A percentile compares a stretch with the other conserved stretches of the same genome.
These are phyloP conservation scores for Megaleporinus macrocephalus DNA, from an alignment of 2,113 vertebrate species.

Conservation along the genomic window DNA sequence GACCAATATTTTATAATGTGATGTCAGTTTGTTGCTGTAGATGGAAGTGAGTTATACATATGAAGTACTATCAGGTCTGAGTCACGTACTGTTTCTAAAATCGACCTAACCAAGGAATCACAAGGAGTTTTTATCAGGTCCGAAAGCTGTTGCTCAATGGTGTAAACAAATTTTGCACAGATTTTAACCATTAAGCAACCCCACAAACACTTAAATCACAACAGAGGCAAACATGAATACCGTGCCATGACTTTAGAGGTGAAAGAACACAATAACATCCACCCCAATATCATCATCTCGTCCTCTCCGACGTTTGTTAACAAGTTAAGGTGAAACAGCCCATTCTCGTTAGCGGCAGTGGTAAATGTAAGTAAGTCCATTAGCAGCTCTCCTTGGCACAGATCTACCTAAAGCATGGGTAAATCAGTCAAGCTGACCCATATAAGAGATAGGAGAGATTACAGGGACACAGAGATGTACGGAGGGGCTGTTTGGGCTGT, in stretches of 20 bases:
- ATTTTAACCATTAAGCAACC: too few species aligned
- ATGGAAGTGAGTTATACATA: too few species aligned
- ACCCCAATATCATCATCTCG: not conserved
- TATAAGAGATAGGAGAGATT: constrained; percentile 63
- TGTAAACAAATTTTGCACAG: too few species aligned
- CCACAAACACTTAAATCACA: too few species aligned
- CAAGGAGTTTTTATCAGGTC: too few species aligned
- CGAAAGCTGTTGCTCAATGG: too few species aligned
- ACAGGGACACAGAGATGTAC: constrained; percentile 53
- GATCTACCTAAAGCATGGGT: constrained; percentile 50
- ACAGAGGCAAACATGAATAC: too few species aligned
- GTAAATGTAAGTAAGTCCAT: constrained; percentile 49
- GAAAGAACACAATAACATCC: not conserved
- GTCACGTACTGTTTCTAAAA: too few species aligned
- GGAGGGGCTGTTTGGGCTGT: constrained; percentile 61
- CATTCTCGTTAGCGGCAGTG: constrained; percentile 42
- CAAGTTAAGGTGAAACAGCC: constrained; percentile 5
- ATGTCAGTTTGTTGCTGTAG: too few species aligned
- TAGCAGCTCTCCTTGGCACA: constrained; percentile 59
- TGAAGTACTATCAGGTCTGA: too few species aligned
- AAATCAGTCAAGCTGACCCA: constrained; percentile 61
- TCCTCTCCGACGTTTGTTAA: not conserved
- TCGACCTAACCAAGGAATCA: too few species aligned
- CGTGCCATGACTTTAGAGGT: not conserved
- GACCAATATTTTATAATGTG: too few species aligned